Evolutionary conservation across 2,888 invertebrate genomes (phyloP), one percentile per base, ranked within the genome.

Genomic region (Pandemis corylana): DNA sequence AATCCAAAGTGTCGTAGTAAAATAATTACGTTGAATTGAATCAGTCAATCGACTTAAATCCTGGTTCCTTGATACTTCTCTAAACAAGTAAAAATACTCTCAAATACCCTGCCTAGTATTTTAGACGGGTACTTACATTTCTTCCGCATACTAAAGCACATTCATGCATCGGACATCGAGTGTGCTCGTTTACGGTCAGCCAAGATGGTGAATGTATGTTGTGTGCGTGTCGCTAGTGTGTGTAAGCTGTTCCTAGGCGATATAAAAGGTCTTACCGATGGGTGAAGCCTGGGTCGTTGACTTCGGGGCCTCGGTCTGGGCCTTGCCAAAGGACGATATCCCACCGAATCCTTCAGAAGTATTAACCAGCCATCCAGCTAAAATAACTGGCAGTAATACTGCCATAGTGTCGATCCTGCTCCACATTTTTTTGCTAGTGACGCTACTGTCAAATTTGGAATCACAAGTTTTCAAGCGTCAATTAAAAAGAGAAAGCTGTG

Each of bases 271-370:
- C 93, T 93, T 93, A 93, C 93, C 93, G 71, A 91, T 92, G 36
- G 90, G 80, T 72, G 87, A 84, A 36, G 93, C 90, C 0, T 92
- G 90, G 36, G 90, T 89, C 41, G 87, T 85, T 41, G 90, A 89
- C 79, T 87, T 90, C 71, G 93, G 91, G 5, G 93, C 87, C 36
- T 93, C 93, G 0, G 93, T 93, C 76, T 91, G 90, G 42, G 93
- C 92, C 79, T 91, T 90, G 71, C 93, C 93, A 77, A 93, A 93
- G 9, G 93, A 67, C 10, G 76, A 76, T 12, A 76, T 72, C 44
- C 75, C 75, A 68, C 76, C 72, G 53, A 76, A 72, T 5, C 69
- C 76, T 67, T 72, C 76, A 13, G 66, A 63, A 42, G 76, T 49
- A 15, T 67, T 44, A 49, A 71, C 67, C 67, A 75, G 44, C 67